phyloP scores from a whole-genome alignment of 2,888 invertebrate genomes.

The Nasonovia ribisnigri region DNA sequence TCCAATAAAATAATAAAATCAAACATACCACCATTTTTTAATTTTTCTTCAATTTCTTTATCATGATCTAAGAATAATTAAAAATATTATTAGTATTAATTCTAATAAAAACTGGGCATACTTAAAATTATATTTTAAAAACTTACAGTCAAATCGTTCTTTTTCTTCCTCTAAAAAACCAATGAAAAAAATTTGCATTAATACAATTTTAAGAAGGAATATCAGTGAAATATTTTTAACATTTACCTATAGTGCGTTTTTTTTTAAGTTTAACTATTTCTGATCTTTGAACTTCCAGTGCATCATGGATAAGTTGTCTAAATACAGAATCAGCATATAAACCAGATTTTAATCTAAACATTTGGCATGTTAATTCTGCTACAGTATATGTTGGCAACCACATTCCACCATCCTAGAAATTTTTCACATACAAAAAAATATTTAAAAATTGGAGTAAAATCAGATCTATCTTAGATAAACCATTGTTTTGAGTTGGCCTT shows the following conservation, averaged over 20 bases:
- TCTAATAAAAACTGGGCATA: neutral
- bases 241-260: constrained; percentile 17
- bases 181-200: neutral
- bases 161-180: constrained; percentile 28
- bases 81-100: neutral
- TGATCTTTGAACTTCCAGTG: neutral
- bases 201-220: neutral
- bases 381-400: constrained; percentile 47
- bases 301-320: neutral
- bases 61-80: neutral
- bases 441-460: neutral
- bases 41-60: constrained; percentile 19
- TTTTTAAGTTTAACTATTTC: constrained; percentile 31
- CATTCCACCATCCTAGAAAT: neutral
- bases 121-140: neutral
- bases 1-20: neutral
- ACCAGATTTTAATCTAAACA: constrained; percentile 42
- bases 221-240: neutral
- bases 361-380: constrained; percentile 10
- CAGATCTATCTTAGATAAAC: neutral
- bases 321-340: constrained; percentile 21
- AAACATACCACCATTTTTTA: constrained; percentile 46
- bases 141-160: constrained; percentile 24
- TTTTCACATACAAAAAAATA: neutral
- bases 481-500: neutral